Conservation (phyloP, 2,797 vertebrate genomes). For the Tapirus indicus region DNA sequence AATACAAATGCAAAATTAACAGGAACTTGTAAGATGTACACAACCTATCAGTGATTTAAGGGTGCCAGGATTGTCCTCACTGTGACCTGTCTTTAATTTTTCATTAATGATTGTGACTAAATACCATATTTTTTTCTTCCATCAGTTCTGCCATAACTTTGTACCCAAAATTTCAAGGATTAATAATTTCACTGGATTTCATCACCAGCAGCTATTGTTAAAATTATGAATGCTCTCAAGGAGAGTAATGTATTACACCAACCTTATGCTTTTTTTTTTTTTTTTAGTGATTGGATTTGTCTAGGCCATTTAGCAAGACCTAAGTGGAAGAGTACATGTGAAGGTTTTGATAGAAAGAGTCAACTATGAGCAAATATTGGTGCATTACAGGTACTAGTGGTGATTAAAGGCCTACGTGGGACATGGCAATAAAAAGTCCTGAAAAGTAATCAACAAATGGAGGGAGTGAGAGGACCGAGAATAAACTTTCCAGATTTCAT, state of each 20-base stretch:
- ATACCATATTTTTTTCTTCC: background rate
- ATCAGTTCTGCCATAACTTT: background rate
- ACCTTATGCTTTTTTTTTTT: background rate
- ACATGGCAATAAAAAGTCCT: rapidly evolving
- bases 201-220: background rate
- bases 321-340: rapidly evolving
- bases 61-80: too few species aligned
- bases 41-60: rapidly evolving
- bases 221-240: background rate
- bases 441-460: rapidly evolving
- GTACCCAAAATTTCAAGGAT: background rate
- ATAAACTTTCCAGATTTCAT: background rate
- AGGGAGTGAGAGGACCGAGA: rapidly evolving
- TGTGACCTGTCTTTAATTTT: rapidly evolving
- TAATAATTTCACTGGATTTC: background rate
- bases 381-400: rapidly evolving
- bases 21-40: rapidly evolving
- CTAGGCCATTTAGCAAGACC: background rate
- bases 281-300: background rate
- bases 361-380: rapidly evolving
- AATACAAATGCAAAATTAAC: rapidly evolving
- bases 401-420: rapidly evolving
- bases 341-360: background rate
- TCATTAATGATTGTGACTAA: background rate
- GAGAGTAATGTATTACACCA: rapidly evolving